Evolutionary conservation across 2,888 invertebrate species (phyloP).

Genomic region (Panopea generosa): DNA sequence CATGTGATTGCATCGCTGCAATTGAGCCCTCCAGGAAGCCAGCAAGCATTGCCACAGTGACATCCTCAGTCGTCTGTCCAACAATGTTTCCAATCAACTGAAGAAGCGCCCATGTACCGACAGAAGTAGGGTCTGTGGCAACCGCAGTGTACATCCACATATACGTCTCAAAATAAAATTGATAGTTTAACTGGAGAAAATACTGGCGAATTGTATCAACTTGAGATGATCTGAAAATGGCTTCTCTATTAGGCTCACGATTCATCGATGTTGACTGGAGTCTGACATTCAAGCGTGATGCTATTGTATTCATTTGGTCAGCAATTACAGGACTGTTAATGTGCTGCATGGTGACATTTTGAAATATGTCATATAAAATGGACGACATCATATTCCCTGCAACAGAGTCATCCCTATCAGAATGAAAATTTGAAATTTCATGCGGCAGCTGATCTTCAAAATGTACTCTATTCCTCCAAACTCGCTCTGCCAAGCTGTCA

Average conservation of each 20-base stretch:
- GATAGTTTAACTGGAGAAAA: conserved; percentile 34
- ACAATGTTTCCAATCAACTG: conserved; percentile 28
- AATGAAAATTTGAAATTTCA: neutral
- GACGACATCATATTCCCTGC: conserved; percentile 17
- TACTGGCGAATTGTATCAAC: conserved; percentile 10
- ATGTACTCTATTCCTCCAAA: conserved; percentile 28
- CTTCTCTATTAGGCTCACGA: no score
- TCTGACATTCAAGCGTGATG: no score
- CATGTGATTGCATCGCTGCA: conserved; percentile 10
- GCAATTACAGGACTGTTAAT: neutral
- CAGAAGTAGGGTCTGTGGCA: conserved; percentile 21
- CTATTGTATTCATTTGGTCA: neutral
- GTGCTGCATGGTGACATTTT: neutral
- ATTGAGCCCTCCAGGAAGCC: conserved; percentile 39
- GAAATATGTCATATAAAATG: conserved; percentile 14
- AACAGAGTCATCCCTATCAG: neutral
- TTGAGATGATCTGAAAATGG: no score
- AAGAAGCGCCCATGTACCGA: conserved; percentile 31
- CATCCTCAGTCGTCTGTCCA: conserved; percentile 19
- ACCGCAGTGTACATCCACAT: conserved; percentile 42
- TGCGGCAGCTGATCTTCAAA: neutral
- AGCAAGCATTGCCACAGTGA: conserved; percentile 23
- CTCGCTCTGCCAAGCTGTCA: conserved; percentile 23
- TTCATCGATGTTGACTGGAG: no score
- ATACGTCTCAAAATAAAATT: conserved; percentile 46